Evolutionary conservation across 2,888 invertebrate species (phyloP).

Genomic region (Eustalomyia histrio): DNA sequence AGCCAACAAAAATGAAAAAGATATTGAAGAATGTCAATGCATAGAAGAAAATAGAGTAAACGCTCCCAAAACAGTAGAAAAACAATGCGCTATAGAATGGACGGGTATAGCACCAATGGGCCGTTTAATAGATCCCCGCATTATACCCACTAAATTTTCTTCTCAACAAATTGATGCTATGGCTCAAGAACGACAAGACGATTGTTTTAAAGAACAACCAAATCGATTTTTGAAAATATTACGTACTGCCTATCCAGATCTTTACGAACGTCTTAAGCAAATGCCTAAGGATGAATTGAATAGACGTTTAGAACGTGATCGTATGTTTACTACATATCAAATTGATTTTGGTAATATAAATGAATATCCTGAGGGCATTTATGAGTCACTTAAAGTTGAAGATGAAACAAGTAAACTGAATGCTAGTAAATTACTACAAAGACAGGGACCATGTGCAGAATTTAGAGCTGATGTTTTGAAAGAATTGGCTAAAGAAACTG

Average conservation of each 20-base stretch:
- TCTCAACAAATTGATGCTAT: conserved; percentile 70
- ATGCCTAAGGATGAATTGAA: conserved; percentile 81
- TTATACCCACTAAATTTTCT: conserved; percentile 72
- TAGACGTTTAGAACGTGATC: conserved; percentile 81
- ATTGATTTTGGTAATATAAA: conserved; percentile 80
- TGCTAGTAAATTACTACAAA: conserved; percentile 68
- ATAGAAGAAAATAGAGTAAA: conserved; percentile 68
- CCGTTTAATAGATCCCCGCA: conserved; percentile 73
- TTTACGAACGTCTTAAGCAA: conserved; percentile 81
- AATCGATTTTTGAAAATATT: conserved; percentile 77
- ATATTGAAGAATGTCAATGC: conserved; percentile 71
- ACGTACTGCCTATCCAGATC: conserved; percentile 81
- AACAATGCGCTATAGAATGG: conserved; percentile 74
- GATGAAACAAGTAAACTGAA: conserved; percentile 70
- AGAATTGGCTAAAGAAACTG: conserved; percentile 69
- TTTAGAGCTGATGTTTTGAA: conserved; percentile 73
- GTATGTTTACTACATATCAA: conserved; percentile 82
- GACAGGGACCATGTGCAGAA: conserved; percentile 71
- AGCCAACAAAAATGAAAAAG: conserved; percentile 10
- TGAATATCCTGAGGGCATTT: conserved; percentile 76
- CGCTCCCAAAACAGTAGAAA: conserved; percentile 67
- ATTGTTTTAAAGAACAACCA: conserved; percentile 74
- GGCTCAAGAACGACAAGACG: conserved; percentile 65
- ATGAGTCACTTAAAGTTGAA: conserved; percentile 71
- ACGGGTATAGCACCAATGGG: conserved; percentile 78